Base-by-base conservation (phyloP, 2,888 invertebrate genomes). In the Drosophila mercatorum region DNA sequence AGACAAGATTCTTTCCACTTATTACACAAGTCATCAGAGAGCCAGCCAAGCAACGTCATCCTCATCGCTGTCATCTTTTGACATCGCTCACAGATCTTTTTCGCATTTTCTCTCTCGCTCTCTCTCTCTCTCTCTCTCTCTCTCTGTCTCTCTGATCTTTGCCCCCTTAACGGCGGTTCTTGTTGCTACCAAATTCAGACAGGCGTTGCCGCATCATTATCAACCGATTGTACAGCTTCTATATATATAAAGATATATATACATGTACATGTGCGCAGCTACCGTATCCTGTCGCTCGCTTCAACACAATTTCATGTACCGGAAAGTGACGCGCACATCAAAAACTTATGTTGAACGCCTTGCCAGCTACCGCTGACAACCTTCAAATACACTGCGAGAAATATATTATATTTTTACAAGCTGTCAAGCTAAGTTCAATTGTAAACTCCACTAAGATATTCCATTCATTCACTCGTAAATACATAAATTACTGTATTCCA, bases 1-100 rank as follows among this genome's bases (percentile, higher is more conserved):
- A 81, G 89, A 84, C 89, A 84, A 84, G 84, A 84, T 89, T 84
- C 88, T 89, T 89, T 89, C 84, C 88, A 87, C 84, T 84, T 84
- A 85, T 89, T 88, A 89, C 89, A 86, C 85, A 86, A 89, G 85
- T 83, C 85, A 86, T 89, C 79, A 69, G 68, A 58, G 51, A 47
- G 69, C 84, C 67, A 51, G 34, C 34, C 34, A 17, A 51, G 72
- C 86, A 85, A 75, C 88, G 73, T 88, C 84, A 87, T 69, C 73
- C 62, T 65, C 81, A 72, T 77, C 76, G 65, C 71, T 66, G 78
- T 78, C 77, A 83, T 81, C 78, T 81, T 80, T 68, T 76, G 69
- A 65, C 80, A 76, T 61, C 68, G 41, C 74, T 67, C 70, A 59
- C 51, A 65, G 57, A 68, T 68, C 66, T 22, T 40, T 41, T 28